A percentile compares a stretch with the other conserved stretches of the same genome.
phyloP scores from a whole-genome alignment of 1,140 invertebrate species.

The Lerema accius region DNA sequence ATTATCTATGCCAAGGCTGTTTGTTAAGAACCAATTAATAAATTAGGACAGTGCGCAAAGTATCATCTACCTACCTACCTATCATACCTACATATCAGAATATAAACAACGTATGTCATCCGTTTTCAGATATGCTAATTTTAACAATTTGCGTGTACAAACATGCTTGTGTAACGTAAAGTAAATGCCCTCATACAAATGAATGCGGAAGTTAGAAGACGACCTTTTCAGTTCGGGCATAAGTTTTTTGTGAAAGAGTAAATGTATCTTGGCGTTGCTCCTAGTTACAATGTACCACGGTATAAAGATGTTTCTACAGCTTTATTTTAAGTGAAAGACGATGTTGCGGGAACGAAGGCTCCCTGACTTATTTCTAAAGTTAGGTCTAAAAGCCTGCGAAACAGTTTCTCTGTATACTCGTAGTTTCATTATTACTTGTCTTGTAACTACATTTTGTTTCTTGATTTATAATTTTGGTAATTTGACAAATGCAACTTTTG shows the following conservation, averaged over 20 bases:
- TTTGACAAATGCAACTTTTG: too few relatives aligned
- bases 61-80: too few relatives aligned
- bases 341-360: constrained; percentile 11
- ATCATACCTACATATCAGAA: too few relatives aligned
- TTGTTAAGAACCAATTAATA: neutral
- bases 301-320: constrained; percentile 10
- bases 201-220: too few relatives aligned
- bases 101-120: neutral
- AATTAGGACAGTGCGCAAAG: neutral
- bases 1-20: neutral
- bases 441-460: too few relatives aligned
- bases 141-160: neutral
- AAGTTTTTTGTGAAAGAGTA: neutral
- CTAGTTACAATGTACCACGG: too few relatives aligned
- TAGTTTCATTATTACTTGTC: too few relatives aligned
- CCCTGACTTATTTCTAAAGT: constrained; percentile 11
- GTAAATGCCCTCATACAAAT: neutral
- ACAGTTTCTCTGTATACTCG: too few relatives aligned
- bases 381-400: neutral
- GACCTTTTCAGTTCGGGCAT: neutral
- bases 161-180: neutral
- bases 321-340: constrained; percentile 17
- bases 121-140: neutral
- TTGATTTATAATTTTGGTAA: too few relatives aligned
- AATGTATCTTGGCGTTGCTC: constrained; percentile 6